A percentile compares a stretch with the other conserved stretches of the same genome.
These are phyloP conservation scores for Aromia moschata DNA, from an alignment of 2,888 invertebrate genomes.

Conservation along the genomic window DNA sequence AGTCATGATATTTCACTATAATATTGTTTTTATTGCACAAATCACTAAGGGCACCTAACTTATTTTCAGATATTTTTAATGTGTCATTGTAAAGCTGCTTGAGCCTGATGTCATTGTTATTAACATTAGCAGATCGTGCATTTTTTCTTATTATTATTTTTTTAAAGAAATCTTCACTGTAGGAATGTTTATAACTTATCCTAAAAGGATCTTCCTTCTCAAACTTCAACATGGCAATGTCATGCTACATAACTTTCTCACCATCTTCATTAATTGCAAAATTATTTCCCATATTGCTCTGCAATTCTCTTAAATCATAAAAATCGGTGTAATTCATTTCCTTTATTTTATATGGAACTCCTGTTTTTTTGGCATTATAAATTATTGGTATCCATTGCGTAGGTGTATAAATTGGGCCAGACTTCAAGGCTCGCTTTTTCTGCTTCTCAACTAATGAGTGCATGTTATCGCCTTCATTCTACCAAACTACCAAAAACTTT, in stretches of 20 bases:
- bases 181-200: background rate
- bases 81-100: background rate
- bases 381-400: background rate
- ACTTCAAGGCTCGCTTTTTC: background rate
- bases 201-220: background rate
- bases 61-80: background rate
- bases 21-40: background rate
- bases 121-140: background rate
- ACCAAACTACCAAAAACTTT: background rate
- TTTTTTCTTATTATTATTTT: background rate
- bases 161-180: background rate
- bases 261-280: background rate
- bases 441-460: constrained; percentile 1
- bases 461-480: background rate
- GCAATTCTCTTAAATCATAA: background rate
- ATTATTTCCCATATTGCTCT: background rate
- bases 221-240: background rate
- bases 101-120: background rate
- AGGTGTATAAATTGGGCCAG: constrained; percentile 1
- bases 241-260: background rate
- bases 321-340: background rate
- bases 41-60: background rate
- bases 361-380: background rate
- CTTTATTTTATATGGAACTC: background rate
- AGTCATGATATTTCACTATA: constrained; percentile 3